Percentiles rank a stretch among this genome's conserved stretches.
Evolutionary conservation across 2,797 vertebrate genomes (phyloP).

Genomic region (Etheostoma perlongum): DNA sequence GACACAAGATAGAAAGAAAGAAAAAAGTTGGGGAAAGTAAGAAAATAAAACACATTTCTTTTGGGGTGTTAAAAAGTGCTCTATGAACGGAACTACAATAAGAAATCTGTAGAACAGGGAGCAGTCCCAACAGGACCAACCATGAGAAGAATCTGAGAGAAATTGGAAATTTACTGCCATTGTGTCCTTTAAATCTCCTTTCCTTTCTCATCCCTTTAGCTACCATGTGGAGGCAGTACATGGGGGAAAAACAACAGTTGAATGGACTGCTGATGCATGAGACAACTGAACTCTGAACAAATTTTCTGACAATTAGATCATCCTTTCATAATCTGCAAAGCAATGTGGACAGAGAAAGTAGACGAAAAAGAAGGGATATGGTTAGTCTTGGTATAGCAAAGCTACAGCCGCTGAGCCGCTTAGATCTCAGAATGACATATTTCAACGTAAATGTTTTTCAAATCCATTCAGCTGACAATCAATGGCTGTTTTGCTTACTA

Average conservation of each 20-base stretch:
- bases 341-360: slow-evolving; percentile 73
- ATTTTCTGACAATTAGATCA: slow-evolving; percentile 82
- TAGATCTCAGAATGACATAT: slow-evolving; percentile 20
- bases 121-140: slow-evolving; percentile 49
- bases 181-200: slow-evolving; percentile 65
- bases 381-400: slow-evolving; percentile 77
- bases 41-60: slow-evolving; percentile 50
- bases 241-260: slow-evolving; percentile 63
- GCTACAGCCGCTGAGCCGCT: slow-evolving; percentile 68
- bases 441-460: slow-evolving; percentile 47
- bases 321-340: slow-evolving; percentile 83
- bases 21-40: slow-evolving; percentile 41
- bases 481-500: slow-evolving; percentile 74
- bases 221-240: slow-evolving; percentile 69
- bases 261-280: slow-evolving; percentile 73
- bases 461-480: slow-evolving; percentile 41
- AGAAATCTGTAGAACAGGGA: slow-evolving; percentile 42
- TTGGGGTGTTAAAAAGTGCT: slow-evolving; percentile 32
- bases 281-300: slow-evolving; percentile 76
- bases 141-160: slow-evolving; percentile 48
- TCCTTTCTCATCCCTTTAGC: slow-evolving; percentile 74
- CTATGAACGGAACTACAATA: slow-evolving; percentile 22
- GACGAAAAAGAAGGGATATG: slow-evolving; percentile 61
- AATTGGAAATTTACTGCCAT: slow-evolving; percentile 62
- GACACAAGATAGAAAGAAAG: slow-evolving; percentile 45